Conservation (phyloP, 2,888 invertebrate species). For the Sussaba pulchella region DNA sequence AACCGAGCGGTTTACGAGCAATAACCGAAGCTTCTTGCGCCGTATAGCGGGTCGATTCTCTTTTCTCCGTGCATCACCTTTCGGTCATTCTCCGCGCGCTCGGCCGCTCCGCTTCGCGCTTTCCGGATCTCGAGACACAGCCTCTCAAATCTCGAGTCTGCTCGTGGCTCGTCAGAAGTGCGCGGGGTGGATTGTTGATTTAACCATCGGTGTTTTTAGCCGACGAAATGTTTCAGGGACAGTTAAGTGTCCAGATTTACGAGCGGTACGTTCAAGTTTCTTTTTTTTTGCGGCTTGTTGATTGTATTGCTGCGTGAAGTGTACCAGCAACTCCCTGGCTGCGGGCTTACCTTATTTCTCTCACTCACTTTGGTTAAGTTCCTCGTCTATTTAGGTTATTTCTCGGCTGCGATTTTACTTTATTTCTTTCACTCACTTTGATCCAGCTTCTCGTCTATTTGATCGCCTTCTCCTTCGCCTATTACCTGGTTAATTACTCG, state of each 20-base stretch:
- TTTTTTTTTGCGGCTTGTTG: slow-evolving; percentile 64
- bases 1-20: slow-evolving; percentile 72
- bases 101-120: slow-evolving; percentile 55
- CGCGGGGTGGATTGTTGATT: slow-evolving; percentile 75
- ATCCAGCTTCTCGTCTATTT: too few relatives aligned
- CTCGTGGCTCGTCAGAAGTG: slow-evolving; percentile 5
- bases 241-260: slow-evolving; percentile 76
- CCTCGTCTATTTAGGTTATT: too few relatives aligned
- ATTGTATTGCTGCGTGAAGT: slow-evolving; percentile 41
- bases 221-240: slow-evolving; percentile 72
- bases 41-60: slow-evolving; percentile 38
- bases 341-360: slow-evolving; percentile 67
- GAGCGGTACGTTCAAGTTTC: slow-evolving; percentile 68
- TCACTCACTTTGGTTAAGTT: slow-evolving; percentile 22
- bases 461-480: too few relatives aligned
- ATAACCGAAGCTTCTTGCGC: slow-evolving; percentile 71
- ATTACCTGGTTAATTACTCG: slow-evolving; percentile 79
- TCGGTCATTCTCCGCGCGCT: slow-evolving; percentile 27
- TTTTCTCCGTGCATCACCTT: slow-evolving; percentile 20
- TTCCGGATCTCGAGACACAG: slow-evolving; percentile 28
- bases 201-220: slow-evolving; percentile 75
- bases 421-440: too few relatives aligned
- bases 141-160: slow-evolving; percentile 2
- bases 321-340: slow-evolving; percentile 22
- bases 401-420: too few relatives aligned